phyloP scores from a whole-genome alignment of 2,888 invertebrate genomes.

The Leptothorax acervorum region DNA sequence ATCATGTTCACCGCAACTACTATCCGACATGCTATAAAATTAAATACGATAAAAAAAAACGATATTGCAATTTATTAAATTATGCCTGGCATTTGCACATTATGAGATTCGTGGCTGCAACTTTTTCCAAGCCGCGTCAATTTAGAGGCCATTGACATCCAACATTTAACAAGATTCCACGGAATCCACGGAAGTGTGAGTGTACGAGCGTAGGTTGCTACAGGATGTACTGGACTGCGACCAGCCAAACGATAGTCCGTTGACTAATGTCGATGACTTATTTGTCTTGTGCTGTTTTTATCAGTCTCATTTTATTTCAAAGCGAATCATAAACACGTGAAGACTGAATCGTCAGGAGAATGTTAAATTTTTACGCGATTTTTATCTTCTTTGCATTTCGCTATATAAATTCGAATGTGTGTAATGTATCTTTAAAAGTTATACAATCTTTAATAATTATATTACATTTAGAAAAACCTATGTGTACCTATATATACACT shows the following conservation, averaged over 20 bases:
- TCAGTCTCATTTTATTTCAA: constrained; percentile 9
- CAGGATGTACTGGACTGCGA: constrained; percentile 66
- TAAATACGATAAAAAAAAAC: background rate
- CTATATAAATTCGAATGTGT: background rate
- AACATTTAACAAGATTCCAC: constrained; percentile 65
- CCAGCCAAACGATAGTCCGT: constrained; percentile 56
- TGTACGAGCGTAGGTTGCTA: constrained; percentile 65
- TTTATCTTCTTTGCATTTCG: background rate
- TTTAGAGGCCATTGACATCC: constrained; percentile 35
- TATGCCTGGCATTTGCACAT: background rate
- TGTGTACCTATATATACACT: too few relatives aligned
- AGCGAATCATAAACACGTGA: background rate
- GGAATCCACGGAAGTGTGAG: constrained; percentile 73
- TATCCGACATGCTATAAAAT: background rate
- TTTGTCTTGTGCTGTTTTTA: constrained; percentile 7
- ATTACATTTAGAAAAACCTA: background rate
- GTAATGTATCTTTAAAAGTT: background rate
- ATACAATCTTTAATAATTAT: background rate
- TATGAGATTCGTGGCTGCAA: background rate
- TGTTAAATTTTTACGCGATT: background rate
- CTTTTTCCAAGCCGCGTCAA: background rate
- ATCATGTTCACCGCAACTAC: background rate
- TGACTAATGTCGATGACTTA: constrained; percentile 54
- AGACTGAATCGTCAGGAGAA: background rate
- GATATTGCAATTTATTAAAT: background rate